A percentile compares a stretch with the other conserved stretches of the same genome.
Conservation (phyloP, 2,888 invertebrate species). For the Ceratothoa steindachneri region DNA sequence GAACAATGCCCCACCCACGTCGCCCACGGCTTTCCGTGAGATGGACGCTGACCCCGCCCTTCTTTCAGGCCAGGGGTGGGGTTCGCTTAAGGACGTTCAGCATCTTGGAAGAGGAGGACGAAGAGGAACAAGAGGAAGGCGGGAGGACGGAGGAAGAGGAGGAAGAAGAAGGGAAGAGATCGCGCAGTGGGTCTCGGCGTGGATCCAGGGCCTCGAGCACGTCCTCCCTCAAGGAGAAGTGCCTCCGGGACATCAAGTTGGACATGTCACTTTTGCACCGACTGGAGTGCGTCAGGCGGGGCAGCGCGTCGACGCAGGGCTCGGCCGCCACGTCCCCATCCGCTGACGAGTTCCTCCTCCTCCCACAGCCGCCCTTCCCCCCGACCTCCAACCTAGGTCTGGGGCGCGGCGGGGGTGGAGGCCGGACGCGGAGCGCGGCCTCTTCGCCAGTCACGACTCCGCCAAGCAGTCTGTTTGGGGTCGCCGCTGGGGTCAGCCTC, state of each 20-base stretch:
- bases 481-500: slow-evolving; percentile 13
- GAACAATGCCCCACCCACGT: no score
- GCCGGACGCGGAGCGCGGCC: slow-evolving; percentile 44
- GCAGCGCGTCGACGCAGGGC: slow-evolving; percentile 36
- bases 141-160: slow-evolving; percentile 38
- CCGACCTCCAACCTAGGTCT: slow-evolving; percentile 49
- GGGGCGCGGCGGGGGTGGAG: slow-evolving; percentile 33
- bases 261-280: slow-evolving; percentile 42
- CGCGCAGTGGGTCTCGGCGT: slow-evolving; percentile 41
- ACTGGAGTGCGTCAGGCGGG: slow-evolving; percentile 42
- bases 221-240: slow-evolving; percentile 44
- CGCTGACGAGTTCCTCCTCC: slow-evolving; percentile 38
- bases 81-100: slow-evolving; percentile 43
- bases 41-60: no score
- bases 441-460: slow-evolving; percentile 48
- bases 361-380: slow-evolving; percentile 48
- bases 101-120: slow-evolving; percentile 48
- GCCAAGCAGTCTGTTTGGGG: slow-evolving; percentile 33
- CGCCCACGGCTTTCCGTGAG: no score
- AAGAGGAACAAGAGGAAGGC: slow-evolving; percentile 50
- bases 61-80: slow-evolving; percentile 29
- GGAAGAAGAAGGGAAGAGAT: slow-evolving; percentile 47
- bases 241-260: slow-evolving; percentile 42
- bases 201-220: slow-evolving; percentile 41
- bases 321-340: slow-evolving; percentile 49